phyloP scores from a whole-genome alignment of 2,888 invertebrate species.

The Halictus ligatus region DNA sequence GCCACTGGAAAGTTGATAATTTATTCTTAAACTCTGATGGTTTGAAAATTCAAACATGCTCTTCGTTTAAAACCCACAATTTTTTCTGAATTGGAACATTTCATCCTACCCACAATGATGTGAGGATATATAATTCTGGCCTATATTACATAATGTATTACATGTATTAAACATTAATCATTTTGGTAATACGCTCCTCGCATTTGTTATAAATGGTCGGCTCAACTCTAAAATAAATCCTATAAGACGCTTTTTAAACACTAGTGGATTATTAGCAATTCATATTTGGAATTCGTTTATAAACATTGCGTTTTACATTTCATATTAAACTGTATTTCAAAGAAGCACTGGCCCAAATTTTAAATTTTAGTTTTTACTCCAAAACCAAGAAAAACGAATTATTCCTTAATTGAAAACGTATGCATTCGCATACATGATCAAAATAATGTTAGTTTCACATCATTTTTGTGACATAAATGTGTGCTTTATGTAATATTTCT shows the following conservation, averaged over 20 bases:
- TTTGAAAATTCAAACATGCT: neutral
- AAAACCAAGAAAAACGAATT: neutral
- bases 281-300: neutral
- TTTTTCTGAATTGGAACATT: neutral
- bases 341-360: neutral
- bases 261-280: neutral
- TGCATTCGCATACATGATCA: neutral
- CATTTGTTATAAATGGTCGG: neutral
- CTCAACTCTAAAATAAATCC: neutral
- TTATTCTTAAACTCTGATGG: neutral
- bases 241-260: neutral
- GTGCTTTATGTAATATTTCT: neutral
- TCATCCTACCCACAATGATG: neutral
- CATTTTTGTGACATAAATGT: neutral
- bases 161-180: neutral
- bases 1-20: neutral
- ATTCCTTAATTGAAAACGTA: neutral
- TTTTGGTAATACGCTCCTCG: neutral
- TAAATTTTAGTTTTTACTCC: neutral
- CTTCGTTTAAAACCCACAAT: neutral
- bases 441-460: neutral
- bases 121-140: neutral
- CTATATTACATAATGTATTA: neutral
- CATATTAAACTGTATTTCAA: neutral
- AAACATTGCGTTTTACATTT: neutral